Base-by-base conservation (phyloP, 2,888 invertebrate species). In the Macrophya annulata region DNA sequence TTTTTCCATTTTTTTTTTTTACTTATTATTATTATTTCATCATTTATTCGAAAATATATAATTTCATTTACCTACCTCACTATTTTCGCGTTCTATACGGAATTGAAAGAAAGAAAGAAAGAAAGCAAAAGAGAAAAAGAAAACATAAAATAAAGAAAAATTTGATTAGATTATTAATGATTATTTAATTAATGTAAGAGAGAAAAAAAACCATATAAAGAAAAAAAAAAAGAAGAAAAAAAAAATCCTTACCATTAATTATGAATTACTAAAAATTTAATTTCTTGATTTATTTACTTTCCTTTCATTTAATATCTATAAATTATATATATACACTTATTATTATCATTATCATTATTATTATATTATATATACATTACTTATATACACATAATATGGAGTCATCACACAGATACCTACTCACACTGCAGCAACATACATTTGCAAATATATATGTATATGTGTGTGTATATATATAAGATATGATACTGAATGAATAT, bases 171-270 rank as follows among this genome's bases (percentile, higher is more conserved):
- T 88, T 92, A 92, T 92, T 92, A 90, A 91, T 92, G 91, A 92
- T 91, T 92, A 92, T 92, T 92, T 89, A 90, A 92, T 91, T 92
- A 92, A 89, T 92, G 91, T 92, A 92, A 91, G 91, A 90, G 90
- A 91, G 89, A 91, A 91, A 86, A 87, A 91, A 91, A 40, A 51
- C 10, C 10, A 51, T 15, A n/a, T n/a, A n/a, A 37, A 17, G 12
- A 37, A 68, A 40, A 40, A 40, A 65, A 21, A 8, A 40, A 8
- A 2, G 15, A 91, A 91, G n/a, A 91, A 90, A 90, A 91, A 89
- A 91, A 91, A 85, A 88, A 92, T 90, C 90, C 91, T 91, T 91
- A 92, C 91, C 91, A 92, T 92, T 92, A 92, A 92, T 92, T 92
- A 92, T 92, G 91, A 92, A 92, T 92, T 91, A 91, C 91, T 89